Conservation (phyloP, 2,888 invertebrate genomes). For the Chymomyza fuscimana region DNA sequence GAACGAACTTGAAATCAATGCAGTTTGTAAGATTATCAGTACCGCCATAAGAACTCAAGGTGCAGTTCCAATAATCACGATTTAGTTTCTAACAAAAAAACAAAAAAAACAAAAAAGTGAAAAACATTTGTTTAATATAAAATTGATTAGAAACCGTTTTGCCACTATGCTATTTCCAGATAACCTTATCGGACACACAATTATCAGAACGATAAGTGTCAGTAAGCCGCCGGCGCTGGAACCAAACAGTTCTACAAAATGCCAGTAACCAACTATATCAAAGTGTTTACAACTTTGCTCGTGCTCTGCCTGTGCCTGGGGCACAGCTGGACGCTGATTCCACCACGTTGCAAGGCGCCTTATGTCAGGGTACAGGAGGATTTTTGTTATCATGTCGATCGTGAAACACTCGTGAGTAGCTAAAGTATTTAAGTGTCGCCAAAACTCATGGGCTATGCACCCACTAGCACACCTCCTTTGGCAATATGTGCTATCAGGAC, state of each 20-base stretch:
- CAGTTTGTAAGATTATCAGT: constrained; percentile 7
- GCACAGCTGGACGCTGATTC: background rate
- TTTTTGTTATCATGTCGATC: constrained; percentile 54
- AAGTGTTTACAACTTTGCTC: background rate
- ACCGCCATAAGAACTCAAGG: constrained; percentile 2
- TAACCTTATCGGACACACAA: constrained; percentile 1
- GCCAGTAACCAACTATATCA: background rate
- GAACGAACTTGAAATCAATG: background rate
- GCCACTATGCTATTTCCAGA: background rate
- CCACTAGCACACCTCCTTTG: constrained; percentile 54
- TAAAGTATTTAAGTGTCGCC: background rate
- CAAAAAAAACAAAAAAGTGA: background rate
- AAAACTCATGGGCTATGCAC: background rate
- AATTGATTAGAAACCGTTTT: constrained; percentile 1
- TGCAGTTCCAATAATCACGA: background rate
- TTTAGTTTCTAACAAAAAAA: background rate
- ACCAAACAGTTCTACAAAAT: background rate
- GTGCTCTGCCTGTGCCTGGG: constrained; percentile 12
- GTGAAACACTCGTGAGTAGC: constrained; percentile 50
- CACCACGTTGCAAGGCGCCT: constrained; percentile 51
- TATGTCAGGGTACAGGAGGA: constrained; percentile 55
- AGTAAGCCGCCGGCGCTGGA: background rate
- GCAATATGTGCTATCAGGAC: constrained; percentile 60
- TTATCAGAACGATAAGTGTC: background rate
- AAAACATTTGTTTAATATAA: background rate